Percentiles rank a stretch among this genome's conserved stretches.
These are phyloP conservation scores for Agonopterix heracliana DNA, from an alignment of 2,888 invertebrate genomes.

Conservation along the genomic window DNA sequence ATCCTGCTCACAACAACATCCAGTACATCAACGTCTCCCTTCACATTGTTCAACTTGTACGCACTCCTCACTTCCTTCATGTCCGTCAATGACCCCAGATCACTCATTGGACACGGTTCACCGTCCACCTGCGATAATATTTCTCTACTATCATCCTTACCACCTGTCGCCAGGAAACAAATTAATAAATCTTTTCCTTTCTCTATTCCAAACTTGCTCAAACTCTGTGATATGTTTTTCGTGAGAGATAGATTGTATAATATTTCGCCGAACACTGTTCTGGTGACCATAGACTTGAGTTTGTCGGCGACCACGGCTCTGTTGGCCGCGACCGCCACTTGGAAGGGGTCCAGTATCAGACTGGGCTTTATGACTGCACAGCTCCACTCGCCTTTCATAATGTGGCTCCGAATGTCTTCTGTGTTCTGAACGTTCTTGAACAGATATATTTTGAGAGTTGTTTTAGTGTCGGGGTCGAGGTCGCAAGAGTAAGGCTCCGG, in stretches of 20 bases:
- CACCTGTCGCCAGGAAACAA: constrained; percentile 41
- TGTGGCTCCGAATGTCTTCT: constrained; percentile 65
- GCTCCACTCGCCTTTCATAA: constrained; percentile 73
- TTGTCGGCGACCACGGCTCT: constrained; percentile 75
- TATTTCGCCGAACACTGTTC: constrained; percentile 79
- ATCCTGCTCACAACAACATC: constrained; percentile 81
- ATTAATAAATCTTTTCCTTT: constrained; percentile 41
- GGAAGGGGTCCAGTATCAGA: constrained; percentile 76
- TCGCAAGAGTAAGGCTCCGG: constrained; percentile 35
- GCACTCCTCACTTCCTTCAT: constrained; percentile 67
- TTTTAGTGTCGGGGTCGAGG: constrained; percentile 62
- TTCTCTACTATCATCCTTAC: constrained; percentile 32
- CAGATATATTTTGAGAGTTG: constrained; percentile 64
- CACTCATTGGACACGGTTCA: constrained; percentile 59
- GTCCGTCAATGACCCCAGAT: constrained; percentile 64
- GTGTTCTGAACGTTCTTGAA: constrained; percentile 78
- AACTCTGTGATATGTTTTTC: constrained; percentile 81
- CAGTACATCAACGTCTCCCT: constrained; percentile 53
- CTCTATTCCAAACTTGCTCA: constrained; percentile 79
- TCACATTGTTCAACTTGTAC: constrained; percentile 77
- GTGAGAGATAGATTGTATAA: constrained; percentile 81
- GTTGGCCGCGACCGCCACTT: constrained; percentile 80
- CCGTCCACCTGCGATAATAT: constrained; percentile 74
- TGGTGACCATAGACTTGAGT: constrained; percentile 71
- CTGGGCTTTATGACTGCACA: constrained; percentile 79